These are phyloP conservation scores for Gavialis gangeticus DNA, from an alignment of 2,113 vertebrate genomes.

Conservation along the genomic window DNA sequence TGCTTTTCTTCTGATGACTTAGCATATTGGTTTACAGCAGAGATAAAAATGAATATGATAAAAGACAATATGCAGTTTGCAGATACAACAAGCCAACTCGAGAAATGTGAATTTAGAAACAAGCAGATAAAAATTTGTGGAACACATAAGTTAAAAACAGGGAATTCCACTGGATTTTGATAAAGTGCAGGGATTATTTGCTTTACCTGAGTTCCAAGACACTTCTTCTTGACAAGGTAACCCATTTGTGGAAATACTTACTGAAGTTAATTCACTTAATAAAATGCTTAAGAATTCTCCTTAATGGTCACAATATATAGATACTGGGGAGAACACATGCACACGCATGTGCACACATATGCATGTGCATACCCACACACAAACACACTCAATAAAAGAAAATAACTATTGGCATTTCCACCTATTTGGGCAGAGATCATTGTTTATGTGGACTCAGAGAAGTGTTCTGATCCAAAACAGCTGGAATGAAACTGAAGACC, in stretches of 20 bases:
- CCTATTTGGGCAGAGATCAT: not conserved
- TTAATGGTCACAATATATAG: not conserved
- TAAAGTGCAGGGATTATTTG: not conserved
- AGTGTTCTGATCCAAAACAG: not conserved
- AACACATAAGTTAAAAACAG: not conserved
- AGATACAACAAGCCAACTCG: no score
- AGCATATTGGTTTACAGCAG: no score
- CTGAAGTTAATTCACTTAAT: not conserved
- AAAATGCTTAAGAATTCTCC: not conserved
- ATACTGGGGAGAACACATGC: not conserved
- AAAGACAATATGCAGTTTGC: no score
- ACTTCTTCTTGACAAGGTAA: not conserved
- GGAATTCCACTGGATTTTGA: not conserved
- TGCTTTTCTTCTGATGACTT: no score
- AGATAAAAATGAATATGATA: no score
- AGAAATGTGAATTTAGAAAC: no score
- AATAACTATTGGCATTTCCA: not conserved
- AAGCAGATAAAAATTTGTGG: no score
- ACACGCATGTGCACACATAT: not conserved
- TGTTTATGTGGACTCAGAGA: slow-evolving; percentile 3
- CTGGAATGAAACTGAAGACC: not conserved
- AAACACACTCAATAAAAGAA: not conserved
- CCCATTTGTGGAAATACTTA: not conserved
- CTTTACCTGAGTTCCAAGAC: not conserved
- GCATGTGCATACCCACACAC: no score